phyloP scores from a whole-genome alignment of 1,140 invertebrate genomes.

The Drosophila ercepeae region DNA sequence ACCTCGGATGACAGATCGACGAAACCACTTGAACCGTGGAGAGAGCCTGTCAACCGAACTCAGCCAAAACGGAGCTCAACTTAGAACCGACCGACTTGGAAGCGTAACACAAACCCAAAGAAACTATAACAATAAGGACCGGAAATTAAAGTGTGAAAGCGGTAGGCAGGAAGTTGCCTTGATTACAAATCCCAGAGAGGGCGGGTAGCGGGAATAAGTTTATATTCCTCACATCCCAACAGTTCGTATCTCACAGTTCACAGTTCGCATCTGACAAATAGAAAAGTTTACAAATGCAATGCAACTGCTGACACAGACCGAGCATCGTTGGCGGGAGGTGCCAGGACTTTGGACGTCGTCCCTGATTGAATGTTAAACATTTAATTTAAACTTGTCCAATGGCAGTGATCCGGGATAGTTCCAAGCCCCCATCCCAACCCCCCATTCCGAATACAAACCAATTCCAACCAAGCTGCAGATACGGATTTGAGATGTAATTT shows the following conservation, averaged over 20 bases:
- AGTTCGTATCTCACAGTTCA: slow-evolving; percentile 19
- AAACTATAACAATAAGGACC: slow-evolving; percentile 79
- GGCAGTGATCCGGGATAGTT: slow-evolving; percentile 2
- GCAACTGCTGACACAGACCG: slow-evolving; percentile 55
- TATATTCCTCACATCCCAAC: slow-evolving; percentile 10
- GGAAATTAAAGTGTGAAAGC: slow-evolving; percentile 80
- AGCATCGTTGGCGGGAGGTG: slow-evolving; percentile 20
- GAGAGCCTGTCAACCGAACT: slow-evolving; percentile 44
- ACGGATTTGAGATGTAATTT: slow-evolving; percentile 63
- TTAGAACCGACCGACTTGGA: slow-evolving; percentile 23
- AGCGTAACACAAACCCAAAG: slow-evolving; percentile 50
- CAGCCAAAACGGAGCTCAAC: slow-evolving; percentile 19
- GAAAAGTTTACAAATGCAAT: slow-evolving; percentile 76
- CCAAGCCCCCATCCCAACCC: slow-evolving; percentile 2
- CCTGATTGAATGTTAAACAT: slow-evolving; percentile 80
- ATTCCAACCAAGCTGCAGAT: slow-evolving; percentile 20
- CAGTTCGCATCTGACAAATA: slow-evolving; percentile 61
- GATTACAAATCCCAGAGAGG: slow-evolving; percentile 59
- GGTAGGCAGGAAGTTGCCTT: slow-evolving; percentile 75
- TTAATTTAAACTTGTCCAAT: slow-evolving; percentile 77
- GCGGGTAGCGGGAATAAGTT: slow-evolving; percentile 16
- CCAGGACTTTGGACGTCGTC: slow-evolving; percentile 19
- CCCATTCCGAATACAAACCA: too few species aligned
- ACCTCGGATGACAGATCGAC: slow-evolving; percentile 24
- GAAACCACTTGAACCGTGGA: slow-evolving; percentile 36